Percentiles rank a stretch among this genome's conserved stretches.
Evolutionary conservation across 37 sponge, comb jelly and placozoan species (phyloP).

Genomic region (Mnemiopsis leidyi): DNA sequence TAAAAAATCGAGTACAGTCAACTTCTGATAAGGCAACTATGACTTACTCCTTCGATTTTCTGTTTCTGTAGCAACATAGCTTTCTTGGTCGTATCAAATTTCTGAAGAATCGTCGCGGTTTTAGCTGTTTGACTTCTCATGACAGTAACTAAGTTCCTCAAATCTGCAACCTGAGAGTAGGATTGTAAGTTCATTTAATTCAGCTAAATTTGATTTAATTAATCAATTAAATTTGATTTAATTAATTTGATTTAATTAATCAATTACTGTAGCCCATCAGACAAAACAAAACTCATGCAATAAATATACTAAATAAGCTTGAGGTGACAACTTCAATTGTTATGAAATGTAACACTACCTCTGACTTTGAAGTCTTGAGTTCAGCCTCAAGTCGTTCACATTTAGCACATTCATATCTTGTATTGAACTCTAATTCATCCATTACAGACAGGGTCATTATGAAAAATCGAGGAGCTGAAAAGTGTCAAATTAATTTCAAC

Average conservation of each 20-base stretch:
- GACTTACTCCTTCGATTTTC: conserved; percentile 42
- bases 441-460: conserved; percentile 54
- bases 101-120: neutral
- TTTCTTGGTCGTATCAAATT: conserved; percentile 17
- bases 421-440: conserved; percentile 29
- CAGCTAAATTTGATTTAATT: no score
- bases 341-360: conserved; percentile 57
- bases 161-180: neutral
- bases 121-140: conserved; percentile 34
- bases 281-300: no score
- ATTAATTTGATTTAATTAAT: no score
- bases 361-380: neutral
- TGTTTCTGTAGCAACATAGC: neutral
- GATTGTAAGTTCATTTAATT: neutral
- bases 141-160: neutral
- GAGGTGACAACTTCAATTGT: no score
- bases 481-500: neutral
- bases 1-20: neutral
- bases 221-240: no score
- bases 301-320: no score
- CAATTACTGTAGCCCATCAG: no score
- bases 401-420: neutral
- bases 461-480: conserved; percentile 47
- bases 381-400: conserved; percentile 11
- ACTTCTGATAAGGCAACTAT: no score